These are phyloP conservation scores for Vanacampus margaritifer DNA, from an alignment of 2,113 vertebrate genomes.

Conservation along the genomic window DNA sequence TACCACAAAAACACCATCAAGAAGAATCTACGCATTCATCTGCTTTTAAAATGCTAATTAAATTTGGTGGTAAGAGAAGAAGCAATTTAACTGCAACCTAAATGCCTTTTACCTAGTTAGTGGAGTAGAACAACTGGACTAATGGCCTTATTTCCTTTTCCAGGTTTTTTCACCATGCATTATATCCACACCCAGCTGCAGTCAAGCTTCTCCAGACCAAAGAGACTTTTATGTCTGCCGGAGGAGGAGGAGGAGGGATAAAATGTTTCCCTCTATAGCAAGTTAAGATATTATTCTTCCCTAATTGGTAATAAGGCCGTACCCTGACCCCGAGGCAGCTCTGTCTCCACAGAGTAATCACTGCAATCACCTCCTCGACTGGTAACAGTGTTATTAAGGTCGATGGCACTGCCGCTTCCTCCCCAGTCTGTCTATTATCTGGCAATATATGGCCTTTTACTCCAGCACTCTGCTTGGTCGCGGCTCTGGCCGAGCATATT, in stretches of 20 bases:
- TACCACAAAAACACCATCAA: background rate
- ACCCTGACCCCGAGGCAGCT: conserved; percentile 54
- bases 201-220: conserved; percentile 28
- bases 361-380: conserved; percentile 51
- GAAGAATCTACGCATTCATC: background rate
- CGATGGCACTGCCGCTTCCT: conserved; percentile 42
- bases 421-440: conserved; percentile 59
- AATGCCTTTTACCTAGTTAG: conserved; percentile 16
- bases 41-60: background rate
- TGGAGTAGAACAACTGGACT: conserved; percentile 25
- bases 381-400: conserved; percentile 55
- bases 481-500: conserved; percentile 27
- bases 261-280: conserved; percentile 53
- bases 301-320: conserved; percentile 70
- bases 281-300: conserved; percentile 69
- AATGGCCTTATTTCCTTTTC: conserved; percentile 28
- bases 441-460: conserved; percentile 44
- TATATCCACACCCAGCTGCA: conserved; percentile 8
- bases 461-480: conserved; percentile 23
- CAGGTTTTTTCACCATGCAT: background rate
- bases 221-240: conserved; percentile 53
- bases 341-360: conserved; percentile 65
- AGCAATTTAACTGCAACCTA: background rate
- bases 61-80: background rate
- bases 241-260: conserved; percentile 14